Evolutionary conservation across 2,888 invertebrate species (phyloP).

Genomic region (Neelides folsomi): DNA sequence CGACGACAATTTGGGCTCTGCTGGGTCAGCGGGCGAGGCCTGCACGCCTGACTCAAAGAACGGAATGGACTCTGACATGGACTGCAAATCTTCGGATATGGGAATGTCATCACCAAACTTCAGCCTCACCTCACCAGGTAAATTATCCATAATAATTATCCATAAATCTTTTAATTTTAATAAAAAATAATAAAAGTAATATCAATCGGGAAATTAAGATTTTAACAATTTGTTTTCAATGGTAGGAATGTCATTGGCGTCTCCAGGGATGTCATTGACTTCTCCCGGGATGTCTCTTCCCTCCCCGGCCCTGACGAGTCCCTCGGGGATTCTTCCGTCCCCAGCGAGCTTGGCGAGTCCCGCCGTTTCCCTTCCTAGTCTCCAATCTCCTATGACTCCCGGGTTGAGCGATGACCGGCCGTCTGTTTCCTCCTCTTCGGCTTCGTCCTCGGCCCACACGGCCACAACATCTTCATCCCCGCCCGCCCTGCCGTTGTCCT

Average conservation of each 20-base stretch:
- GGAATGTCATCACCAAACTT: conserved; percentile 35
- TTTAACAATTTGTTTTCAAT: conserved; percentile 1
- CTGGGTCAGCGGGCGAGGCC: conserved; percentile 54
- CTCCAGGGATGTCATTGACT: conserved; percentile 38
- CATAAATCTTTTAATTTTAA: not conserved
- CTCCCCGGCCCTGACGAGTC: conserved; percentile 36
- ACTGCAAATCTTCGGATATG: conserved; percentile 34
- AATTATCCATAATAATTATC: conserved; percentile 16
- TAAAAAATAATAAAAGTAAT: not conserved
- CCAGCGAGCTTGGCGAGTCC: conserved; percentile 59
- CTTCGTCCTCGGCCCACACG: conserved; percentile 27
- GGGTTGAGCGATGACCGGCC: conserved; percentile 28
- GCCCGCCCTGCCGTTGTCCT: conserved; percentile 31
- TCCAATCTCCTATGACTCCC: conserved; percentile 42
- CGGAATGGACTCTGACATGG: conserved; percentile 50
- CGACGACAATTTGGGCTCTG: conserved; percentile 63
- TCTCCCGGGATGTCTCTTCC: conserved; percentile 34
- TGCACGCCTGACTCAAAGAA: conserved; percentile 48
- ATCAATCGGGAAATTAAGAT: not conserved
- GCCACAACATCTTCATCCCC: conserved; percentile 38
- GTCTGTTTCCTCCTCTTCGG: conserved; percentile 23
- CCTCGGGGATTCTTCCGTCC: conserved; percentile 60
- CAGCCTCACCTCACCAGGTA: conserved; percentile 34
- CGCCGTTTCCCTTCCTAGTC: conserved; percentile 43
- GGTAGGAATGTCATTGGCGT: conserved; percentile 21